phyloP scores from a whole-genome alignment of 1,140 invertebrate species.

The Whitmania pigra region DNA sequence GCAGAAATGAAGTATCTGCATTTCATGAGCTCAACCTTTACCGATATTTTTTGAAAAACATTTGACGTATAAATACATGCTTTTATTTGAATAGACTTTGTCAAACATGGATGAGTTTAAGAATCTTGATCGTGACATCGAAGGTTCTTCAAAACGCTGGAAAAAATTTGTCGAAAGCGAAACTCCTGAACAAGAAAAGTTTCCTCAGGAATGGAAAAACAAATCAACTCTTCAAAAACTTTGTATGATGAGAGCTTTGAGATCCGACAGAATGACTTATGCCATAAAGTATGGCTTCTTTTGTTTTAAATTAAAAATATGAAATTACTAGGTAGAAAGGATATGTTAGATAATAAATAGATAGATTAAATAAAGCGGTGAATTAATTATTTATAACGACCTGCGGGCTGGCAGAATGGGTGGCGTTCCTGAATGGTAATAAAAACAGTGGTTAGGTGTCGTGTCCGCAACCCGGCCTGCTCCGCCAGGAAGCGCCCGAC shows the following conservation, averaged over 20 bases:
- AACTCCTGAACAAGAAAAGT: constrained; percentile 84
- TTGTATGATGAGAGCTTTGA: constrained; percentile 80
- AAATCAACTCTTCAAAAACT: constrained; percentile 78
- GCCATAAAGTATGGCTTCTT: constrained; percentile 48
- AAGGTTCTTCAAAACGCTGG: constrained; percentile 85
- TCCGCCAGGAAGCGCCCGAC: too few relatives aligned
- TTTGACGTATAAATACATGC: not conserved
- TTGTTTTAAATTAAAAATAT: constrained; percentile 25
- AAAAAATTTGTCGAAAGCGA: constrained; percentile 89
- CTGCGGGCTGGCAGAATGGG: too few relatives aligned
- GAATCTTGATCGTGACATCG: constrained; percentile 86
- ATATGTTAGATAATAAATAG: too few relatives aligned
- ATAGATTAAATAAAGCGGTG: too few relatives aligned
- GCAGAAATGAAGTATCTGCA: too few relatives aligned
- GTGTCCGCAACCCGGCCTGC: too few relatives aligned
- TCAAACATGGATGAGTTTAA: constrained; percentile 78
- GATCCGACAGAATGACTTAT: constrained; percentile 84
- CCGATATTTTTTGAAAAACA: too few relatives aligned
- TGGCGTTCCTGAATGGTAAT: too few relatives aligned
- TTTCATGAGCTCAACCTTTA: too few relatives aligned
- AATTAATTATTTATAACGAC: too few relatives aligned
- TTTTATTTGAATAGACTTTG: constrained; percentile 42
- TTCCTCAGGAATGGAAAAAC: constrained; percentile 95
- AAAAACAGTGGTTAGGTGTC: too few relatives aligned
- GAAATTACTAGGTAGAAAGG: not conserved